Conservation (phyloP, 2,888 invertebrate species). For the Girardia tigrina region DNA sequence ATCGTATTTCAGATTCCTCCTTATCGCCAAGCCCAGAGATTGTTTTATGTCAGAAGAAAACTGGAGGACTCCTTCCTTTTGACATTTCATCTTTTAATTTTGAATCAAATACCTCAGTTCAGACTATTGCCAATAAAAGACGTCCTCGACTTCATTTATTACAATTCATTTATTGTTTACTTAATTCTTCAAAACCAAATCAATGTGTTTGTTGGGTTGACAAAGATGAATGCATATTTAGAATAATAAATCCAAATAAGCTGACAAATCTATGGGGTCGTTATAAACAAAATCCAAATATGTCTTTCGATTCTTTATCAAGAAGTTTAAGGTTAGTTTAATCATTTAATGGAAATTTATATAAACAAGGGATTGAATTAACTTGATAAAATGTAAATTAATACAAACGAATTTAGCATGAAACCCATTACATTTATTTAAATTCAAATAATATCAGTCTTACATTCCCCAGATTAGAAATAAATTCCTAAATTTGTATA, state of each 20-base stretch:
- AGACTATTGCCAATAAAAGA: neutral
- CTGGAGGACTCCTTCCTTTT: neutral
- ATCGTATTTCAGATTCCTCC: no score
- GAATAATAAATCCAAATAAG: constrained; percentile 34
- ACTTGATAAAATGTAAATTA: no score
- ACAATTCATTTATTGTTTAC: constrained; percentile 35
- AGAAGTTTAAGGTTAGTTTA: constrained; percentile 30
- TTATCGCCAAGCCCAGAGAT: constrained; percentile 1
- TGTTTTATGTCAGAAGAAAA: neutral
- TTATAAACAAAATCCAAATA: constrained; percentile 35
- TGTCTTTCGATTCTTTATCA: constrained; percentile 35
- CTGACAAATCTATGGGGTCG: constrained; percentile 33
- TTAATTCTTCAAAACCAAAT: neutral
- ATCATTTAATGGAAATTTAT: no score
- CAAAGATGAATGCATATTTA: constrained; percentile 31
- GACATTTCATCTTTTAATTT: neutral
- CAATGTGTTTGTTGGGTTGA: constrained; percentile 33
- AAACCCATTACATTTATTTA: no score
- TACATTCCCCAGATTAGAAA: no score
- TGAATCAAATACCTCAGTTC: neutral
- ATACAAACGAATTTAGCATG: no score
- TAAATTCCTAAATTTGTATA: no score
- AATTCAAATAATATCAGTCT: no score
- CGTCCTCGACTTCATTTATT: constrained; percentile 30
- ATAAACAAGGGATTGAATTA: no score